A percentile compares a stretch with the other conserved stretches of the same genome.
phyloP scores from a whole-genome alignment of 1,140 invertebrate genomes.

The Sycobia sp. region DNA sequence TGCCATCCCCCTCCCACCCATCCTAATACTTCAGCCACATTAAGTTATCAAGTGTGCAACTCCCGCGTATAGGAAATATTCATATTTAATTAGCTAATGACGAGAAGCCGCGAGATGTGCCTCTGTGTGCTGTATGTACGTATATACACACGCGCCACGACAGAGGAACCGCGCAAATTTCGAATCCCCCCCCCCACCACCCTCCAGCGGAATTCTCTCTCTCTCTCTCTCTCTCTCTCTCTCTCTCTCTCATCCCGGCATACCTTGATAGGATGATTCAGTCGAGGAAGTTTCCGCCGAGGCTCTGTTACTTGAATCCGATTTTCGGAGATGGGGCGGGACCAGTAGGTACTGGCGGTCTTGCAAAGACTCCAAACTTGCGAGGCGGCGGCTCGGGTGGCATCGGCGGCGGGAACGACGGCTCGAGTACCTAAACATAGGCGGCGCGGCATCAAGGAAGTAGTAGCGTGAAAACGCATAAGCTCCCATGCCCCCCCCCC shows the following conservation, averaged over 20 bases:
- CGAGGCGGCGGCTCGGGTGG: constrained; percentile 24
- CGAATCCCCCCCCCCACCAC: too few relatives aligned
- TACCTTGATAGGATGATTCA: constrained; percentile 27
- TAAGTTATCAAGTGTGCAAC: too few relatives aligned
- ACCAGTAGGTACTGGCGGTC: constrained; percentile 22
- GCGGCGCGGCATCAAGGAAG: too few relatives aligned
- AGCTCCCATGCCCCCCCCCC: constrained; percentile 13
- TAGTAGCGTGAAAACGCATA: not conserved
- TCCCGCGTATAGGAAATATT: not conserved
- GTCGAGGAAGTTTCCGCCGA: constrained; percentile 44
- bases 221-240: too few relatives aligned
- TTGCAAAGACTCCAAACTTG: constrained; percentile 31
- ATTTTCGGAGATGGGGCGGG: constrained; percentile 33
- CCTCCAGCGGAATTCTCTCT: too few relatives aligned
- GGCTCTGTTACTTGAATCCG: constrained; percentile 47
- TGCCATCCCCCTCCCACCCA: too few relatives aligned
- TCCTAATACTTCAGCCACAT: too few relatives aligned
- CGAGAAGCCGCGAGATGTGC: not conserved
- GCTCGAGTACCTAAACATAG: constrained; percentile 32
- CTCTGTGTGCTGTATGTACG: not conserved
- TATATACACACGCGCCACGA: too few relatives aligned
- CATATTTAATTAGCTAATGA: constrained; percentile 17
- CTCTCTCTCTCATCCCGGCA: not conserved
- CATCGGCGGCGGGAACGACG: constrained; percentile 26
- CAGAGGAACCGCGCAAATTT: too few relatives aligned